phyloP scores from a whole-genome alignment of 2,113 vertebrate species.

The Zosterops japonicus region DNA sequence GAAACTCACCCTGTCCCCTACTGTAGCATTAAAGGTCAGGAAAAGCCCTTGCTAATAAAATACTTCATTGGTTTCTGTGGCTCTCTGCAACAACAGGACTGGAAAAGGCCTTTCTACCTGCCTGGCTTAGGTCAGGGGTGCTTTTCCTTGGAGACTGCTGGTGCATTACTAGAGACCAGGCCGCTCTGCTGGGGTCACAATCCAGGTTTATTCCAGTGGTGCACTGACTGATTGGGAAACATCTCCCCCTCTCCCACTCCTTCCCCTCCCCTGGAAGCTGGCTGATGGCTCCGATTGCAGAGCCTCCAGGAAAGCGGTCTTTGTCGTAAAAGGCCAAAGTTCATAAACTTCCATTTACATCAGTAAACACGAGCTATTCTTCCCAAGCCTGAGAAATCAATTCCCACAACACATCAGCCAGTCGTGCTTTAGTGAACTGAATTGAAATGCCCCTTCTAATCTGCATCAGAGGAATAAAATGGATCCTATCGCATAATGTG shows the following conservation, averaged over 20 bases:
- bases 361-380: constrained; percentile 34
- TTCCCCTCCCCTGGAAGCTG: background rate
- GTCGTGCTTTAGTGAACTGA: constrained; percentile 9
- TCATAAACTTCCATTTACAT: constrained; percentile 60
- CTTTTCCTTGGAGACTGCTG: background rate
- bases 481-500: background rate
- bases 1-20: background rate
- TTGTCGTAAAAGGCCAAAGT: constrained; percentile 61
- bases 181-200: background rate
- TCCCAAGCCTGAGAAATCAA: constrained; percentile 28
- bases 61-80: background rate
- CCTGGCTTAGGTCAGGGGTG: background rate
- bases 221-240: background rate
- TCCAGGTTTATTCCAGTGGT: background rate
- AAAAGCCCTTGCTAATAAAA: background rate
- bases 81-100: background rate
- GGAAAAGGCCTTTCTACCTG: background rate
- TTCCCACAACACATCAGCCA: constrained; percentile 46
- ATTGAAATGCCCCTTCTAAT: constrained; percentile 60
- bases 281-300: background rate
- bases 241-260: background rate
- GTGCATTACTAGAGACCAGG: background rate
- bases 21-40: background rate
- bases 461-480: constrained; percentile 52
- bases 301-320: constrained; percentile 8